A percentile compares a stretch with the other conserved stretches of the same genome.
These are phyloP conservation scores for Nycticryphes semicollaris DNA, from an alignment of 2,113 vertebrate species.

Conservation along the genomic window DNA sequence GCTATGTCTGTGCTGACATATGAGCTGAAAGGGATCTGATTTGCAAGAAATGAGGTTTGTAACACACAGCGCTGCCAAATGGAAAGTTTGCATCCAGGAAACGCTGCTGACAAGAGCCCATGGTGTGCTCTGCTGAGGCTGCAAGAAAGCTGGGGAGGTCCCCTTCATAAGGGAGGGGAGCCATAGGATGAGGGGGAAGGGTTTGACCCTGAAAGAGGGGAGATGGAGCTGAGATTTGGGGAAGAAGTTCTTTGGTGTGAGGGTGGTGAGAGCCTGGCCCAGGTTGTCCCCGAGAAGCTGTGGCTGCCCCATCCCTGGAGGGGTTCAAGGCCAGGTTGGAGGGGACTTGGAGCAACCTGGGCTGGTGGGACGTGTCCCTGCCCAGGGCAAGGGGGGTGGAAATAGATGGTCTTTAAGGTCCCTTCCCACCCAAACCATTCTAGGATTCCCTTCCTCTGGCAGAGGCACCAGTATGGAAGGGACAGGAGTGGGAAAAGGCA, in stretches of 20 bases:
- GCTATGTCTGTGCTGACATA: neutral
- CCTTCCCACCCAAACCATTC: neutral
- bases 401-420: neutral
- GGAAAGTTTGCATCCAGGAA: neutral
- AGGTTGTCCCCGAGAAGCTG: neutral
- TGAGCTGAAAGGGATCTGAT: neutral
- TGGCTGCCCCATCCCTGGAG: neutral
- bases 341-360: neutral
- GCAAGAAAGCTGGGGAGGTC: too few species aligned
- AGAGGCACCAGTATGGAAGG: neutral
- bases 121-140: neutral
- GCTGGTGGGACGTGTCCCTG: neutral
- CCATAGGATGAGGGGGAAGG: neutral
- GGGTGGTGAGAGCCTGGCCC: neutral
- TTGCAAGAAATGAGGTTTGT: neutral
- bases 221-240: neutral
- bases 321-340: neutral
- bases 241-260: neutral
- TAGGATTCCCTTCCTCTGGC: rapidly evolving
- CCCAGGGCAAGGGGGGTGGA: neutral
- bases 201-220: neutral
- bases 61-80: neutral
- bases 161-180: neutral
- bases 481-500: too few species aligned
- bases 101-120: neutral